Conservation (phyloP, 2,113 vertebrate species). For the Ophthalmolycus amberensis region DNA sequence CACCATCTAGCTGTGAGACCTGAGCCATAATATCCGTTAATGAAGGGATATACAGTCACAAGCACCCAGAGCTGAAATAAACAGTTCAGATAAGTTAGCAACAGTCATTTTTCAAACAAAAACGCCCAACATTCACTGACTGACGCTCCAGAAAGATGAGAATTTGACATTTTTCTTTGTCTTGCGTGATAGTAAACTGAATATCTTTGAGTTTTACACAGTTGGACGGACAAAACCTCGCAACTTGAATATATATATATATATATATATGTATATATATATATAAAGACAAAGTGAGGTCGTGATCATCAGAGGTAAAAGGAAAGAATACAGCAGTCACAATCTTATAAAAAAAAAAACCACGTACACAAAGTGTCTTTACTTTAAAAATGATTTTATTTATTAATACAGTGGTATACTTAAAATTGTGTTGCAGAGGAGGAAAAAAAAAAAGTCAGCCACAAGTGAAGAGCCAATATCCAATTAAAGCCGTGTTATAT, state of each 20-base stretch:
- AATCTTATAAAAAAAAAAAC: background rate
- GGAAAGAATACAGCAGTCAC: background rate
- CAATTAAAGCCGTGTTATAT: conserved; percentile 94
- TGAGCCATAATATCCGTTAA: background rate
- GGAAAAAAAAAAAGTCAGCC: conserved; percentile 87
- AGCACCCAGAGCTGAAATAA: background rate
- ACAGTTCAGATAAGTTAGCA: background rate
- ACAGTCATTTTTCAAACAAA: background rate
- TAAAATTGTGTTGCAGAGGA: conserved; percentile 91
- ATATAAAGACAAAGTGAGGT: background rate
- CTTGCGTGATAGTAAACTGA: background rate
- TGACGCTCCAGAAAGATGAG: background rate
- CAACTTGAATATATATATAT: background rate
- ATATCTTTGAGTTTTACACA: background rate
- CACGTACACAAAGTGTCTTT: conserved; percentile 51
- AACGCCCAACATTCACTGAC: background rate
- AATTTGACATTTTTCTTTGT: background rate
- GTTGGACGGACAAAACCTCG: background rate
- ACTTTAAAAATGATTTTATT: conserved; percentile 99
- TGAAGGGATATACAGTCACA: background rate
- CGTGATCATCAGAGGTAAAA: conserved; percentile 9
- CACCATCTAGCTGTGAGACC: conserved; percentile 49
- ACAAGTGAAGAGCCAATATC: conserved; percentile 94
- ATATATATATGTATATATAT: background rate
- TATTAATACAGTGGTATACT: conserved; percentile 91